A percentile compares a stretch with the other conserved stretches of the same genome.
Conservation (phyloP, 2,113 vertebrate species). For the Onychorhynchus coronatus region DNA sequence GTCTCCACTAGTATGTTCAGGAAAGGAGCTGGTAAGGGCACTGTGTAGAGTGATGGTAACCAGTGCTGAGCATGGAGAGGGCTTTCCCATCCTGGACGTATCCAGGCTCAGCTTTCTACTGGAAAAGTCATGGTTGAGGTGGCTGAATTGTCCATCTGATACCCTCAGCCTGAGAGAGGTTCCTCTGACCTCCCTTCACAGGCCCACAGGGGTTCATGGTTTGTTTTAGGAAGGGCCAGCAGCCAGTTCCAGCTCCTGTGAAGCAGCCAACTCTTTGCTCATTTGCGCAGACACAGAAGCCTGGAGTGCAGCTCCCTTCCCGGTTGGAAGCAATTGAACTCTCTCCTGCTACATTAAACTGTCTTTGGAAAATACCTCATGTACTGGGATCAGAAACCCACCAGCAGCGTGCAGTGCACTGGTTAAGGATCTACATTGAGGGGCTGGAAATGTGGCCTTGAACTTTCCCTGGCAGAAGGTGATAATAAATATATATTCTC, state of each 20-base stretch:
- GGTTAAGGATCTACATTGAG: background rate
- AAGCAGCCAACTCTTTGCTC: background rate
- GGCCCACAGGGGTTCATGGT: fast-evolving
- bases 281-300: background rate
- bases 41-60: fast-evolving
- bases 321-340: background rate
- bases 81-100: background rate
- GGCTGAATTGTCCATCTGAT: background rate
- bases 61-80: fast-evolving
- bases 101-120: background rate
- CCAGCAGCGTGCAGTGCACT: background rate
- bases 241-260: background rate
- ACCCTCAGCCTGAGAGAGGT: background rate
- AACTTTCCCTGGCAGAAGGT: conserved; percentile 19
- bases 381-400: background rate
- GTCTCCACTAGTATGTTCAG: background rate
- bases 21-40: background rate
- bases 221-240: background rate
- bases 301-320: background rate
- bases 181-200: background rate
- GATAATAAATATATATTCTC: conserved; percentile 36
- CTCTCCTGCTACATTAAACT: background rate
- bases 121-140: fast-evolving
- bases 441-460: background rate
- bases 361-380: background rate